Evolutionary conservation across 2,797 vertebrate genomes (phyloP).

Genomic region (Chrosomus eos): DNA sequence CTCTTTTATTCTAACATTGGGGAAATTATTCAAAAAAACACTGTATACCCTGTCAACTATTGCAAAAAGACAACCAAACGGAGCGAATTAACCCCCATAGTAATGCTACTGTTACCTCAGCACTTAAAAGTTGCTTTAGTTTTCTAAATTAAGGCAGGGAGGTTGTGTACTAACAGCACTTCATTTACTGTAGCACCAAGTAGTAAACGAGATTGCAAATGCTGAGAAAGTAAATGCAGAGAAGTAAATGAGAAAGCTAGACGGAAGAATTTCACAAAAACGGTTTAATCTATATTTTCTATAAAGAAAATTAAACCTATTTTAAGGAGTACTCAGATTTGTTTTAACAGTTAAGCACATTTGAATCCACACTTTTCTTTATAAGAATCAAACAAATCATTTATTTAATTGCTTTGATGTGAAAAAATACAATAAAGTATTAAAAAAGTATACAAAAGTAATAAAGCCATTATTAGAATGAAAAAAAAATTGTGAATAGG

Average conservation of each 20-base stretch:
- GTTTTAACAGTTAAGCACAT: background rate
- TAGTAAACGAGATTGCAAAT: background rate
- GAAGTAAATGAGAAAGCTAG: background rate
- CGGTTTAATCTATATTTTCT: background rate
- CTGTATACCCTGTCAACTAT: background rate
- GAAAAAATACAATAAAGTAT: too few species aligned
- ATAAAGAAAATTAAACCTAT: background rate
- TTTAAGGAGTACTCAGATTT: background rate
- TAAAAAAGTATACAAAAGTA: background rate
- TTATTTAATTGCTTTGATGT: too few species aligned
- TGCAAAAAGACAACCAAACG: background rate
- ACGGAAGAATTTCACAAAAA: background rate
- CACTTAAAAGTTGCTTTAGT: background rate
- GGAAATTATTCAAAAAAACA: slow-evolving; percentile 16
- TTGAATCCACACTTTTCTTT: background rate
- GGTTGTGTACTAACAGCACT: background rate
- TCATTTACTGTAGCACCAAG: background rate
- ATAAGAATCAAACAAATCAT: background rate
- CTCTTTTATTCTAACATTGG: background rate
- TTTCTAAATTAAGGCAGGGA: background rate
- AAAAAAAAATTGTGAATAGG: background rate
- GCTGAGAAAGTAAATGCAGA: background rate
- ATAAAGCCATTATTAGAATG: background rate
- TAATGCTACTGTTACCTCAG: slow-evolving; percentile 10
- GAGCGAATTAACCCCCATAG: background rate